phyloP scores from a whole-genome alignment of 2,888 invertebrate species.

The Tipula unca region DNA sequence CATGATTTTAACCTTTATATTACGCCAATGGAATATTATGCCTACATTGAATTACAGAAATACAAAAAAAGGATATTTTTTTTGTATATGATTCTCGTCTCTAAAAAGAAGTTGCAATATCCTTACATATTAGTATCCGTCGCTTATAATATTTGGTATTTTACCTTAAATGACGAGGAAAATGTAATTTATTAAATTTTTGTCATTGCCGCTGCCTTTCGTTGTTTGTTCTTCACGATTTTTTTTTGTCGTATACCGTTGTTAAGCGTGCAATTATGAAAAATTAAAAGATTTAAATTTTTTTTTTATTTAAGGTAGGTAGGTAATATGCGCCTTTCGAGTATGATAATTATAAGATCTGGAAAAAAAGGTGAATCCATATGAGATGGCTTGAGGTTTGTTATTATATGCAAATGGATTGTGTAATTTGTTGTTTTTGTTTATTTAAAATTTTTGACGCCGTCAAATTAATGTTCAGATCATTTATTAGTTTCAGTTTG shows the following conservation, averaged over 20 bases:
- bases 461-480: neutral
- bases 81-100: neutral
- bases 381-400: neutral
- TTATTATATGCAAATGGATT: neutral
- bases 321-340: neutral
- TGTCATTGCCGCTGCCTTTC: neutral
- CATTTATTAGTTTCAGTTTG: neutral
- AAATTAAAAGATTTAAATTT: neutral
- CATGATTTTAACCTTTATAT: neutral
- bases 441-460: neutral
- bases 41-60: neutral
- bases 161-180: neutral
- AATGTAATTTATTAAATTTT: neutral
- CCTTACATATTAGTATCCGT: neutral
- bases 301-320: neutral
- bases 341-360: neutral
- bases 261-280: conserved; percentile 9
- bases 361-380: neutral
- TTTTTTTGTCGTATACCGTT: neutral
- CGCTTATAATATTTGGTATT: neutral
- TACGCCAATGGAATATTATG: neutral
- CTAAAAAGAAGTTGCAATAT: neutral
- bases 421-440: neutral
- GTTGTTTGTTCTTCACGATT: neutral
- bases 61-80: neutral